Percentiles rank a stretch among this genome's conserved stretches.
These are phyloP conservation scores for Lepisosteus osseus DNA, from an alignment of 2,113 vertebrate genomes.

Conservation along the genomic window DNA sequence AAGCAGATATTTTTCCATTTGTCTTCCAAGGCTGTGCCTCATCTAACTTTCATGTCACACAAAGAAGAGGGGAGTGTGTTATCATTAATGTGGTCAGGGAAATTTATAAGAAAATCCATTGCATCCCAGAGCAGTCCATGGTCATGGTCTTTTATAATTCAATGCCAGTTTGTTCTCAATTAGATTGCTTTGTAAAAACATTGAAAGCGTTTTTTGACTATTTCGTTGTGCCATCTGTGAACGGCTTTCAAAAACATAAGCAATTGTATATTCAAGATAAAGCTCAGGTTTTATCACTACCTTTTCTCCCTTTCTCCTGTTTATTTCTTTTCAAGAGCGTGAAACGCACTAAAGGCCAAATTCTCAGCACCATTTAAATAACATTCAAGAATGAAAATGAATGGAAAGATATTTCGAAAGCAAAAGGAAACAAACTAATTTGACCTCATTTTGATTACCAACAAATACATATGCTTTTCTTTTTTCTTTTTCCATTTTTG, in stretches of 20 bases:
- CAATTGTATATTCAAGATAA: constrained; percentile 45
- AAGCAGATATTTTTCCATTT: too few species aligned
- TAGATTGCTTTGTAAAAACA: constrained; percentile 60
- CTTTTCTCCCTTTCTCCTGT: constrained; percentile 29
- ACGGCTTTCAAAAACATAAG: constrained; percentile 37
- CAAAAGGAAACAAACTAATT: too few species aligned
- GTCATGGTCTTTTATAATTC: constrained; percentile 61
- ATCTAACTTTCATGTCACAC: constrained; percentile 34
- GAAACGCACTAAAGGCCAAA: too few species aligned
- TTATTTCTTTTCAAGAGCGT: constrained; percentile 9
- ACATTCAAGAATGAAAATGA: neutral
- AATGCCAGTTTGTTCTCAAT: constrained; percentile 73
- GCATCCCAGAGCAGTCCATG: constrained; percentile 35
- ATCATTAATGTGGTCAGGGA: constrained; percentile 47
- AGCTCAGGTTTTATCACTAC: constrained; percentile 39
- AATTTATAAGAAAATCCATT: constrained; percentile 24
- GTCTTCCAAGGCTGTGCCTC: too few species aligned
- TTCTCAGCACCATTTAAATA: too few species aligned
- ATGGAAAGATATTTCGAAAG: neutral
- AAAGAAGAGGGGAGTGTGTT: constrained; percentile 52
- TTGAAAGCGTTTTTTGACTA: constrained; percentile 55
- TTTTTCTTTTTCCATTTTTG: too few species aligned
- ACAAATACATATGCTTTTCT: too few species aligned
- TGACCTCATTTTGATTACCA: too few species aligned
- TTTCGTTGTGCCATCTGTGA: constrained; percentile 51